Evolutionary conservation across 1,140 invertebrate genomes (phyloP), one percentile per base, ranked within the genome.

Genomic region (honey bee (Apis mellifera)): DNA sequence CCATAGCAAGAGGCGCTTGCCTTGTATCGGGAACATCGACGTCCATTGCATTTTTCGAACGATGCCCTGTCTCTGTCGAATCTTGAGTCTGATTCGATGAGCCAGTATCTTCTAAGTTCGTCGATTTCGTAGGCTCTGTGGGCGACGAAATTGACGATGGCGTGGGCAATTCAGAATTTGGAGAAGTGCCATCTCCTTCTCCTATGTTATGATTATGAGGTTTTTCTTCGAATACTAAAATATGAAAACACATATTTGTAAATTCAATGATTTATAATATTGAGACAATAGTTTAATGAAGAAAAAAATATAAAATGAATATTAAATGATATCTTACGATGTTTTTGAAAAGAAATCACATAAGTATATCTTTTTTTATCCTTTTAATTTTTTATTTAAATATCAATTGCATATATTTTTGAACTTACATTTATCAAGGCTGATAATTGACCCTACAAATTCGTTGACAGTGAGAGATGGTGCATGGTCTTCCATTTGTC

Each of bases 361-460:
- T 11, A 12, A 60, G 21, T 0, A 60, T 9, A 23, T 60, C 0
- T 60, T n/a, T 60, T 4, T 60, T n/a, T 60, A 60, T n/a, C 21
- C 26, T 64, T 13, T 26, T 13, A 2, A 62, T 64, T 17, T 26
- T 26, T 21, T 13, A 15, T 21, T 60, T 9, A 9, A 60, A 11
- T n/a, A 9, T 60, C 11, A 21, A 17, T 57, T 4, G 7, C 1
- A n/a, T 42, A 42, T 42, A 42, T 42, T 42, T 42, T 2, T 42
- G 32, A 42, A 94, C 95, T 95, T 93, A 97, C 97, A 91, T 95
- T 97, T 98, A 93, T 98, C 97, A 84, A 98, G 95, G 89, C 97
- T 98, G 86, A 98, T 97, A 78, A 98, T 98, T 59, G 97, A 98
- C 48, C 97, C 97, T 62, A 98, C 96, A 71, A 97, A 95, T 92